phyloP scores from a whole-genome alignment of 2,797 vertebrate species.

The Rhadinocentrus ornatus region DNA sequence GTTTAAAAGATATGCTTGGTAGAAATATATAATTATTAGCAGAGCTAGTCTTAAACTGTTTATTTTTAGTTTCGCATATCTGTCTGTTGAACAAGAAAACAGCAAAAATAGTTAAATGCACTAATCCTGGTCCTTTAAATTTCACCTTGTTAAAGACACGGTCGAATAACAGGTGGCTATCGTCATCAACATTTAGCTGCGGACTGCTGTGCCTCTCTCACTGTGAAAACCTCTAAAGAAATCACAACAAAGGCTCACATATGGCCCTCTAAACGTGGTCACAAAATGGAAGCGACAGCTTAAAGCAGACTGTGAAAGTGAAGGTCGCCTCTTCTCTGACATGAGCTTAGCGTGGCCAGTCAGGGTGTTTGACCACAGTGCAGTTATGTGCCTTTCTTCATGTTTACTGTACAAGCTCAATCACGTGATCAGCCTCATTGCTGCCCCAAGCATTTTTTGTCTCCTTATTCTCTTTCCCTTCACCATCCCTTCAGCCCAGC shows the following conservation, averaged over 20 bases:
- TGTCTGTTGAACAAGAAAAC: not conserved
- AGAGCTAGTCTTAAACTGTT: not conserved
- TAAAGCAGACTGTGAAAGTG: constrained; percentile 67
- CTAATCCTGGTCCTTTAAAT: constrained; percentile 39
- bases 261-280: constrained; percentile 78
- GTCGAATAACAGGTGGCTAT: constrained; percentile 83
- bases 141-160: constrained; percentile 44
- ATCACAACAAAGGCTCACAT: constrained; percentile 79
- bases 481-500: constrained; percentile 44
- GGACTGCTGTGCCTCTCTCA: constrained; percentile 48
- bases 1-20: constrained; percentile 10
- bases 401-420: constrained; percentile 79
- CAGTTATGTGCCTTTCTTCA: constrained; percentile 79
- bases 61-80: constrained; percentile 23
- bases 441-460: constrained; percentile 78
- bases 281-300: constrained; percentile 81
- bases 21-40: not conserved
- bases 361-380: constrained; percentile 67
- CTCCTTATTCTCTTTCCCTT: constrained; percentile 68
- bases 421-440: constrained; percentile 76
- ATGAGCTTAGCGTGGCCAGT: constrained; percentile 50
- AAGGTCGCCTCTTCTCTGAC: constrained; percentile 70
- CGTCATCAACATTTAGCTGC: constrained; percentile 55
- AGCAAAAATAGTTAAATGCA: constrained; percentile 11
- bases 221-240: constrained; percentile 62